Evolutionary conservation across 2,113 vertebrate genomes (phyloP).

Genomic region (Hyla sarda): DNA sequence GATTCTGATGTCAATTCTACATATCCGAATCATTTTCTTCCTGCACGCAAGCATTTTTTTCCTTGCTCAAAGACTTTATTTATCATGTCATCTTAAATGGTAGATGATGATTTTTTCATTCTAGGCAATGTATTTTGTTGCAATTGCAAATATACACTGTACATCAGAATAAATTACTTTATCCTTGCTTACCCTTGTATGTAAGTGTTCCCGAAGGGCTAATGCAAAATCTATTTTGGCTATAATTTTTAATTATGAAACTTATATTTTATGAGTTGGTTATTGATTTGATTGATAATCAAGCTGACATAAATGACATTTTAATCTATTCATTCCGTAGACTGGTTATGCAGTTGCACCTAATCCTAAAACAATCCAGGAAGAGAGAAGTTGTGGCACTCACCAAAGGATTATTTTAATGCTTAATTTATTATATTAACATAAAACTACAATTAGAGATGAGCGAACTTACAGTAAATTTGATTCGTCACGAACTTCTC

Average conservation of each 20-base stretch:
- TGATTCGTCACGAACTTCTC: too few relatives aligned
- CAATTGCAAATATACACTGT: not conserved
- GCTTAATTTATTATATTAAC: too few relatives aligned
- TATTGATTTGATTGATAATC: constrained; percentile 1
- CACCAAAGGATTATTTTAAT: too few relatives aligned
- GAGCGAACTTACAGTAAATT: too few relatives aligned
- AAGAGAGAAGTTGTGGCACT: too few relatives aligned
- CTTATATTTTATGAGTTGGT: not conserved
- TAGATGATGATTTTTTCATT: not conserved
- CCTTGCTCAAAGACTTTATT: constrained; percentile 19
- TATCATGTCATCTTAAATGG: constrained; percentile 8
- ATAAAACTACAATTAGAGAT: too few relatives aligned
- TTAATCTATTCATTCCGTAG: not conserved
- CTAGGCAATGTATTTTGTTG: not conserved
- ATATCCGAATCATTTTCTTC: not conserved
- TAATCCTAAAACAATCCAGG: not conserved
- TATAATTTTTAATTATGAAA: not conserved
- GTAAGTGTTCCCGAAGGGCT: not conserved
- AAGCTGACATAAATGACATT: not conserved
- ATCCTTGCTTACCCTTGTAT: not conserved
- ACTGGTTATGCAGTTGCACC: not conserved
- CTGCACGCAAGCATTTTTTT: constrained; percentile 12
- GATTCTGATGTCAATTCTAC: not conserved
- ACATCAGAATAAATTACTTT: not conserved
- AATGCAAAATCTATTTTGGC: not conserved